phyloP scores from a whole-genome alignment of 2,888 invertebrate species.

The Nudaria mundana region DNA sequence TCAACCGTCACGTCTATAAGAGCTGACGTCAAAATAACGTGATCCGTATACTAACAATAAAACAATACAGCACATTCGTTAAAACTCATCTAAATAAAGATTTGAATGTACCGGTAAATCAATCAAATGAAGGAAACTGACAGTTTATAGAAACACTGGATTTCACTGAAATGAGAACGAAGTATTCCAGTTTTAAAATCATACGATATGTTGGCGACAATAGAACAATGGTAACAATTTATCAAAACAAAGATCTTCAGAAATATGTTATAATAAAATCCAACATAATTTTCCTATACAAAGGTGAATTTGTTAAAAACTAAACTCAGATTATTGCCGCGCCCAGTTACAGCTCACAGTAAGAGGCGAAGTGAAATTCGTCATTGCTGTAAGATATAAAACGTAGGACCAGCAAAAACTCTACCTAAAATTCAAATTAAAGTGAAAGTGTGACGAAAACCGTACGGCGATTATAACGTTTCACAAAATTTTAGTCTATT shows the following conservation, averaged over 20 bases:
- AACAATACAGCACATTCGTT: constrained; percentile 44
- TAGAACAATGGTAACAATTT: too few species aligned
- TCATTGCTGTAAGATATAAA: not conserved
- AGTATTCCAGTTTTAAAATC: constrained; percentile 19
- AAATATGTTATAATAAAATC: too few species aligned
- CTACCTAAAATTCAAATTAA: constrained; percentile 22
- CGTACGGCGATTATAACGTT: constrained; percentile 20
- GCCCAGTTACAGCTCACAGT: too few species aligned
- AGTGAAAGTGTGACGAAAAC: constrained; percentile 44
- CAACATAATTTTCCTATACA: too few species aligned
- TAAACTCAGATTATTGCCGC: too few species aligned
- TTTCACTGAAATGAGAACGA: constrained; percentile 23
- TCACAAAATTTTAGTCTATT: constrained; percentile 25
- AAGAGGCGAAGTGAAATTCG: too few species aligned
- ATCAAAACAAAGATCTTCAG: too few species aligned
- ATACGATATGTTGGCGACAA: constrained; percentile 11
- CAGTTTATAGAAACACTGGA: constrained; percentile 27
- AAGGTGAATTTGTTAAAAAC: constrained; percentile 19
- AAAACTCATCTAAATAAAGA: constrained; percentile 27
- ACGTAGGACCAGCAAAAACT: constrained; percentile 14
- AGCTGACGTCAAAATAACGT: constrained; percentile 42
- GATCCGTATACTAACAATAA: constrained; percentile 38
- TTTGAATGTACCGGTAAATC: constrained; percentile 21
- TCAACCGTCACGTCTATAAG: constrained; percentile 29
- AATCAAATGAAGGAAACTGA: constrained; percentile 14